Conservation (phyloP, 2,113 vertebrate species). For the Spermophilus dauricus region DNA sequence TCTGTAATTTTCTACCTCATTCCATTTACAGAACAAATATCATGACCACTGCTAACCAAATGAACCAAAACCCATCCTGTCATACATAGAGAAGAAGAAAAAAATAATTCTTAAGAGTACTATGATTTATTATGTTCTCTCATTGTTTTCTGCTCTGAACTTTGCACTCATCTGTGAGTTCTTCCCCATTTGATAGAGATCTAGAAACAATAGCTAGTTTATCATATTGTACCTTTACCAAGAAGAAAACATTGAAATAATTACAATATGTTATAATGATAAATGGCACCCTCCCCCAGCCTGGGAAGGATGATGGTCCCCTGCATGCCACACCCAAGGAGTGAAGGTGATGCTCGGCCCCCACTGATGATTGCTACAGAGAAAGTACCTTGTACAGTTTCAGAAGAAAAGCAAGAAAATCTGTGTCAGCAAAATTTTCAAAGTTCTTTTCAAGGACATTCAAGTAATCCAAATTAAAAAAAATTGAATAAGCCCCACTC, state of each 20-base stretch:
- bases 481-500: background rate
- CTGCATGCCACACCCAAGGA: background rate
- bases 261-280: background rate
- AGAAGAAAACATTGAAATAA: background rate
- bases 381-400: background rate
- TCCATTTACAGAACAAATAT: background rate
- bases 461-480: background rate
- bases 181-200: background rate
- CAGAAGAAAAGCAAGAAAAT: background rate
- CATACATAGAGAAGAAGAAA: background rate
- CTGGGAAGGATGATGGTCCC: background rate
- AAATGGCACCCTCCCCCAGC: background rate
- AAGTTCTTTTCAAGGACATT: background rate
- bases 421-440: background rate
- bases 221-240: background rate
- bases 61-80: background rate
- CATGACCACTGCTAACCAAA: background rate
- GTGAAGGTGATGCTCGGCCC: rapidly evolving
- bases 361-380: background rate
- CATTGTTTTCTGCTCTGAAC: background rate
- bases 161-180: background rate
- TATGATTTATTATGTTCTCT: no score
- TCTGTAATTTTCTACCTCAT: no score
- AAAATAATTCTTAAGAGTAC: background rate
- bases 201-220: background rate